Conservation (phyloP, 2,797 vertebrate genomes). For the Tokudaia muenninki region DNA sequence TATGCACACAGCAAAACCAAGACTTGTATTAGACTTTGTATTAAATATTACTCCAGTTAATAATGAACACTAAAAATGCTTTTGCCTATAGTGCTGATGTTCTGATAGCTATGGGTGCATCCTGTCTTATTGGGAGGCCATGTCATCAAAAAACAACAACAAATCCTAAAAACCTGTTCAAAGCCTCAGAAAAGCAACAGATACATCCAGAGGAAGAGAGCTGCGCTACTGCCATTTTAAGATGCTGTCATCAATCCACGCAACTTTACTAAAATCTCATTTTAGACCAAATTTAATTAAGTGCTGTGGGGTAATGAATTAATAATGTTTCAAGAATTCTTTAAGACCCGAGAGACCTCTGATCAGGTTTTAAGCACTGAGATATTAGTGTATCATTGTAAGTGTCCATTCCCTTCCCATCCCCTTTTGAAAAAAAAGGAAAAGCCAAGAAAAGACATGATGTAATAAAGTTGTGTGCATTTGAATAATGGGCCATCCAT, state of each 20-base stretch:
- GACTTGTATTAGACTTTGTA: conserved; percentile 57
- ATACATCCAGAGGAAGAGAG: conserved; percentile 10
- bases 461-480: conserved; percentile 29
- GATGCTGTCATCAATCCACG: background rate
- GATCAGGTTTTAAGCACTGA: conserved; percentile 58
- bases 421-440: background rate
- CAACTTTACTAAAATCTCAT: conserved; percentile 58
- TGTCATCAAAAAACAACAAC: background rate
- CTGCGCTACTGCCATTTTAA: background rate
- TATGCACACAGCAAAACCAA: conserved; percentile 60
- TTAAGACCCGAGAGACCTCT: conserved; percentile 44
- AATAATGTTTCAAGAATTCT: conserved; percentile 62
- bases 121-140: conserved; percentile 8
- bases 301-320: conserved; percentile 54
- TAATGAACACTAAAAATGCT: conserved; percentile 40
- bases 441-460: conserved; percentile 15
- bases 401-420: background rate
- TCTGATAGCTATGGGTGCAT: conserved; percentile 49
- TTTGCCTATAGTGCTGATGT: conserved; percentile 41
- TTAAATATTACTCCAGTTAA: conserved; percentile 52
- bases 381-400: background rate
- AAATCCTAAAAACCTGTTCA: background rate
- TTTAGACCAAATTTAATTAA: conserved; percentile 73
- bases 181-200: conserved; percentile 39
- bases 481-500: conserved; percentile 34